Evolutionary conservation across 2,888 invertebrate genomes (phyloP).

Genomic region (Drosophila quinaria): DNA sequence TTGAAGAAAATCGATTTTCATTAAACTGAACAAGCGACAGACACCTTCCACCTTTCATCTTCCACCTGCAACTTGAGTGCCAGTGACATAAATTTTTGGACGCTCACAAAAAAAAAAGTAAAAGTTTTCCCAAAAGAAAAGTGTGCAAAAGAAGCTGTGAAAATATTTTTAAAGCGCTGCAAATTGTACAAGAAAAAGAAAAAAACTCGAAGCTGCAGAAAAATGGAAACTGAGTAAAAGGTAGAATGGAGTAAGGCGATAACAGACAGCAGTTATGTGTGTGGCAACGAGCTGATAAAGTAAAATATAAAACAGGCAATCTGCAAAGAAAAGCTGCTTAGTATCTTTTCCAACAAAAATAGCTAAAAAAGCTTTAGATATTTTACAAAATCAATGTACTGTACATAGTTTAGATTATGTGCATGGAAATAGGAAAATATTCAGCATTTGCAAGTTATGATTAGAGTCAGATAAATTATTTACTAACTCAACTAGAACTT

Average conservation of each 20-base stretch:
- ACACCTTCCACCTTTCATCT: conserved; percentile 15
- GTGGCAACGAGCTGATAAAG: conserved; percentile 57
- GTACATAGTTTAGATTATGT: conserved; percentile 33
- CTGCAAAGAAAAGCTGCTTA: conserved; percentile 20
- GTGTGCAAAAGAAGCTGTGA: conserved; percentile 38
- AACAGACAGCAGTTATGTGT: conserved; percentile 46
- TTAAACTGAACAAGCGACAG: conserved; percentile 26
- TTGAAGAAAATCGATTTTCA: conserved; percentile 67
- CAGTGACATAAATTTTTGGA: conserved; percentile 65
- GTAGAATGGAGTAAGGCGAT: conserved; percentile 24
- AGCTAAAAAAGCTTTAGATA: conserved; percentile 4
- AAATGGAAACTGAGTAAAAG: neutral
- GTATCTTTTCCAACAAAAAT: neutral
- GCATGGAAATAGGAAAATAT: neutral
- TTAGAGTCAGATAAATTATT: neutral
- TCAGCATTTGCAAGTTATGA: neutral
- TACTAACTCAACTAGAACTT: neutral
- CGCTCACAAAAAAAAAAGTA: conserved; percentile 38
- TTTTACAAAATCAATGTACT: conserved; percentile 35
- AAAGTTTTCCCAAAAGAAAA: conserved; percentile 40
- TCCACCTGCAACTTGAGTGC: conserved; percentile 52
- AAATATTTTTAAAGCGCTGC: conserved; percentile 58
- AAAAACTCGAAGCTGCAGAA: neutral
- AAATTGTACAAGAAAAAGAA: conserved; percentile 29
- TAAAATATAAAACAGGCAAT: conserved; percentile 34